These are phyloP conservation scores for Hololepta plana DNA, from an alignment of 2,888 invertebrate species.

Conservation along the genomic window DNA sequence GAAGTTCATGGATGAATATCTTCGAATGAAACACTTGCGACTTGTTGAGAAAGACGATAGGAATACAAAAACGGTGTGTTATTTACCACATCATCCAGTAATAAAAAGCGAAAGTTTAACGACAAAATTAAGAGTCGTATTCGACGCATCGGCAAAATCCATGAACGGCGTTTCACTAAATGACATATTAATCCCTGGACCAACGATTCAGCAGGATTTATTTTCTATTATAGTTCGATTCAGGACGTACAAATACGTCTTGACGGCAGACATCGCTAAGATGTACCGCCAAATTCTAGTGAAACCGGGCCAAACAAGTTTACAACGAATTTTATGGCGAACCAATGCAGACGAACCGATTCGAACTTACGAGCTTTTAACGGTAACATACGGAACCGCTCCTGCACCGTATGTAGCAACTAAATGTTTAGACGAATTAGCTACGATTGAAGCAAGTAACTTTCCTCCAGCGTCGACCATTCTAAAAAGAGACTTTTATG, in stretches of 20 bases:
- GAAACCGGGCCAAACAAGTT: neutral
- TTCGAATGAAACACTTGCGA: conserved; percentile 5
- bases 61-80: too few relatives aligned
- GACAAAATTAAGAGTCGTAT: too few relatives aligned
- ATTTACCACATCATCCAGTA: conserved; percentile 9
- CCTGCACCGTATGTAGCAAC: conserved; percentile 11
- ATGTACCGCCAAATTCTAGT: conserved; percentile 12
- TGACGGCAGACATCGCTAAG: conserved; percentile 8
- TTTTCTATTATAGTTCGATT: conserved; percentile 4
- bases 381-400: conserved; percentile 12
- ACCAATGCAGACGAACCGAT: neutral
- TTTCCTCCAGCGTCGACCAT: neutral
- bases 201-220: conserved; percentile 3
- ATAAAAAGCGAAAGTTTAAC: too few relatives aligned
- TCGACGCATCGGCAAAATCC: conserved; percentile 5
- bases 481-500: conserved; percentile 1
- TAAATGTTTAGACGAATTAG: conserved; percentile 9
- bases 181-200: conserved; percentile 5
- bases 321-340: conserved; percentile 4
- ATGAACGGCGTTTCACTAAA: conserved; percentile 5
- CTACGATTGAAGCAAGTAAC: neutral
- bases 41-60: conserved; percentile 3
- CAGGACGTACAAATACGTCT: conserved; percentile 5
- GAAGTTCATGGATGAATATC: conserved; percentile 7
- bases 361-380: conserved; percentile 1